A percentile compares a stretch with the other conserved stretches of the same genome.
These are phyloP conservation scores for Aphaenogaster rudis DNA, from an alignment of 1,140 invertebrate genomes.

Conservation along the genomic window DNA sequence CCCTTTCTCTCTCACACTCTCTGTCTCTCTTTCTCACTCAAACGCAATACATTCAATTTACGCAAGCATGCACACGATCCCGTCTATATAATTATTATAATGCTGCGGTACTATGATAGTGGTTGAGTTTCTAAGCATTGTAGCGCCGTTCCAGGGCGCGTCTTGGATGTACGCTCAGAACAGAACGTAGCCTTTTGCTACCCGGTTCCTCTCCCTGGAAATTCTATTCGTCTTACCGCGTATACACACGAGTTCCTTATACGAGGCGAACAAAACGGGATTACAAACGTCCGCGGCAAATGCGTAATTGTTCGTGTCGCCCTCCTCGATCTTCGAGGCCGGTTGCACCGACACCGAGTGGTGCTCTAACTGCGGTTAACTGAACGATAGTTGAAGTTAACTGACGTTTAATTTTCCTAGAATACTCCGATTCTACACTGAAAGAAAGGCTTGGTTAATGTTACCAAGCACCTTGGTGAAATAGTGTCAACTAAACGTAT, in stretches of 20 bases:
- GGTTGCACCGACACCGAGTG: conserved; percentile 17
- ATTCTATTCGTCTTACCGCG: conserved; percentile 38
- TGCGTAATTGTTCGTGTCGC: not conserved
- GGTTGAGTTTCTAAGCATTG: conserved; percentile 83
- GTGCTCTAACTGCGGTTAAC: conserved; percentile 24
- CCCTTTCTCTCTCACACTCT: conserved; percentile 56
- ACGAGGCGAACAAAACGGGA: conserved; percentile 10
- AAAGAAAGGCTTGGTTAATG: too few species aligned
- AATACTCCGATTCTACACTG: not conserved
- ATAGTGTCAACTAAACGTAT: too few species aligned
- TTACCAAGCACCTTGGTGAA: too few species aligned
- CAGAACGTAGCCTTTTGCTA: not conserved
- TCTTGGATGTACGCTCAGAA: conserved; percentile 21
- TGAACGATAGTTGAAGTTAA: conserved; percentile 26
- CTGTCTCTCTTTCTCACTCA: conserved; percentile 57
- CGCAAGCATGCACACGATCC: conserved; percentile 68
- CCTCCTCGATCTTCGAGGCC: not conserved
- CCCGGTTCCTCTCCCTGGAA: not conserved
- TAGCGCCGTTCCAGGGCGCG: conserved; percentile 78
- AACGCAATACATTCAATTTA: conserved; percentile 70
- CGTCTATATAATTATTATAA: conserved; percentile 85
- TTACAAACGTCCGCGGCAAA: conserved; percentile 19
- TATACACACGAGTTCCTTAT: not conserved
- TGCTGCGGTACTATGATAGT: conserved; percentile 83
- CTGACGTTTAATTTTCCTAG: not conserved